These are phyloP conservation scores for Baccha elongata DNA, from an alignment of 2,888 invertebrate species.

Conservation along the genomic window DNA sequence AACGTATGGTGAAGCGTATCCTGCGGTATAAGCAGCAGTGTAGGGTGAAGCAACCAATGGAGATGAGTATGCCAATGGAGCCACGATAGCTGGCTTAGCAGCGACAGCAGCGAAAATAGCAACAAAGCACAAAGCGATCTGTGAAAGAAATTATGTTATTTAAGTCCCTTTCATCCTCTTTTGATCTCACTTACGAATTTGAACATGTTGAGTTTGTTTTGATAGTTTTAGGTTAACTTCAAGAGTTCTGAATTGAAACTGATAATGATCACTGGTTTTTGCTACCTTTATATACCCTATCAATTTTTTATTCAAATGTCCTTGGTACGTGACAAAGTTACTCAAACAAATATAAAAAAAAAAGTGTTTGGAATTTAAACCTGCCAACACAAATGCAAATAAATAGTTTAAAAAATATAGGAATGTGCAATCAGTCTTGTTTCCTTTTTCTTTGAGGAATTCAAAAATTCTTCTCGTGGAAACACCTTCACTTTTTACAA, in stretches of 20 bases:
- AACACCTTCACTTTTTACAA: not conserved
- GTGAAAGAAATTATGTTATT: not conserved
- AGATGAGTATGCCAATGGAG: constrained; percentile 75
- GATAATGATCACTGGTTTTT: not conserved
- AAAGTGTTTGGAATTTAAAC: not conserved
- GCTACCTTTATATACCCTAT: not conserved
- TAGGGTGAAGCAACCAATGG: constrained; percentile 75
- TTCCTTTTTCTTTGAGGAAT: not conserved
- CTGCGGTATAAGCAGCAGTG: constrained; percentile 64
- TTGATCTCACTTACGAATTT: constrained; percentile 78
- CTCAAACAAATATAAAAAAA: not conserved
- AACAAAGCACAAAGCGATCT: constrained; percentile 76
- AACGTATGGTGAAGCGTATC: constrained; percentile 70
- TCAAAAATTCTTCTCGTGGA: not conserved
- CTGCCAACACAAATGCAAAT: not conserved
- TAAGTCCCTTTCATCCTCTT: not conserved
- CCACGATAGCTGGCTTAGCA: constrained; percentile 77
- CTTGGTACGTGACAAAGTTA: constrained; percentile 38
- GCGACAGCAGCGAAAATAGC: constrained; percentile 77
- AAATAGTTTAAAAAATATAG: not conserved
- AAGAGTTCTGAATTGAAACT: constrained; percentile 25
- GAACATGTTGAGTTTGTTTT: constrained; percentile 77
- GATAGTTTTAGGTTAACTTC: constrained; percentile 5
- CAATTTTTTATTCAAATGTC: not conserved
- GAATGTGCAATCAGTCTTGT: not conserved